Evolutionary conservation across 2,113 vertebrate species (phyloP).

Genomic region (Sigmodon hispidus): DNA sequence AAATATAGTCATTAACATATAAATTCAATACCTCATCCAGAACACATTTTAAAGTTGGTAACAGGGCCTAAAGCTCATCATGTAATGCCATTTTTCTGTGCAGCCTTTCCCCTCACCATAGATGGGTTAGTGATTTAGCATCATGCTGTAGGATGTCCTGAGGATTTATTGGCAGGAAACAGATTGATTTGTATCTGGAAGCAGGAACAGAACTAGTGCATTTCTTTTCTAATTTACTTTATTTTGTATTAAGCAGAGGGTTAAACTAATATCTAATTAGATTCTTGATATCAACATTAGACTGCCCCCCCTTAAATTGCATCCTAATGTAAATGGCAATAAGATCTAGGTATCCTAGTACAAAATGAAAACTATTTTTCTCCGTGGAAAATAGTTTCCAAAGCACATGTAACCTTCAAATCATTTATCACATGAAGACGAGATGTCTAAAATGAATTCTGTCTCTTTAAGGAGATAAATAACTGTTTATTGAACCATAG

Average conservation of each 20-base stretch:
- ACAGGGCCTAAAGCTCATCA: constrained; percentile 61
- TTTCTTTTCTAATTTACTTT: constrained; percentile 34
- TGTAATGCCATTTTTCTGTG: constrained; percentile 70
- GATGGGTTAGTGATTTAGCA: constrained; percentile 70
- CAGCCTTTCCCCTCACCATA: constrained; percentile 59
- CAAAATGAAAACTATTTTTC: constrained; percentile 70
- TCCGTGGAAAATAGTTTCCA: constrained; percentile 7
- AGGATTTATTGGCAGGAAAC: constrained; percentile 68
- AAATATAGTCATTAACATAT: constrained; percentile 66
- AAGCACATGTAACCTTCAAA: constrained; percentile 66
- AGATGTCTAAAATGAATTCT: constrained; percentile 74
- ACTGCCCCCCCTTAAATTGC: constrained; percentile 59
- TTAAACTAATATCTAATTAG: constrained; percentile 40
- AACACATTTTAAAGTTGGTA: constrained; percentile 61
- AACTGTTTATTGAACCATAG: constrained; percentile 63
- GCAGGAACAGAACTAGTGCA: constrained; percentile 46
- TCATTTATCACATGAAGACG: constrained; percentile 57
- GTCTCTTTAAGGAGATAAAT: constrained; percentile 71
- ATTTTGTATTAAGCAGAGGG: constrained; percentile 41
- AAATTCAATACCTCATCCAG: constrained; percentile 60
- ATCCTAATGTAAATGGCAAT: constrained; percentile 59
- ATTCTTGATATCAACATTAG: constrained; percentile 13
- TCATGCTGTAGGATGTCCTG: constrained; percentile 64
- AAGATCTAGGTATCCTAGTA: constrained; percentile 53
- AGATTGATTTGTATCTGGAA: constrained; percentile 67